phyloP scores from a whole-genome alignment of 2,888 invertebrate genomes.

The Tiliacea aurago region DNA sequence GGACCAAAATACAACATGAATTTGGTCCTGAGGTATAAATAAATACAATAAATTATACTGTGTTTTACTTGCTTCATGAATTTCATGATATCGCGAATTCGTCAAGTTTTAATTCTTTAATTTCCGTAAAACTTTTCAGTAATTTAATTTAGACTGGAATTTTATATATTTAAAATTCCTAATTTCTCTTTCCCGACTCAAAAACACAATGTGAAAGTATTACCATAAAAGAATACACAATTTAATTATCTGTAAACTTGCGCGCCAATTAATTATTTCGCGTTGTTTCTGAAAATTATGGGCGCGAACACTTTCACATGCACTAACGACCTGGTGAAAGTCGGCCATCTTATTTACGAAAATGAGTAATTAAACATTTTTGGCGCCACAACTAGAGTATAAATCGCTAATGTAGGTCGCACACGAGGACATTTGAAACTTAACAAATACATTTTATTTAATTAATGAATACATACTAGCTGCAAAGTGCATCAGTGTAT shows the following conservation, averaged over 20 bases:
- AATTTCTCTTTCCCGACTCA: conserved; percentile 38
- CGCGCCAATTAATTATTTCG: conserved; percentile 58
- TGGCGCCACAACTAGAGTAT: conserved; percentile 66
- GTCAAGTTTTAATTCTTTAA: conserved; percentile 17
- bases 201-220: conserved; percentile 51
- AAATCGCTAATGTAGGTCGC: conserved; percentile 64
- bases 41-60: neutral
- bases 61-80: conserved; percentile 12
- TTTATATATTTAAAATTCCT: neutral
- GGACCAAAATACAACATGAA: conserved; percentile 1
- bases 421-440: conserved; percentile 42
- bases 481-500: conserved; percentile 21
- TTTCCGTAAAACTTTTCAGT: conserved; percentile 28
- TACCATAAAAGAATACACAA: conserved; percentile 39
- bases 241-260: conserved; percentile 57
- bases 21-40: neutral
- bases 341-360: conserved; percentile 57
- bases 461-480: conserved; percentile 21
- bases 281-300: conserved; percentile 65
- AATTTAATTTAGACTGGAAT: conserved; percentile 15
- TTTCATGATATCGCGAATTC: conserved; percentile 10
- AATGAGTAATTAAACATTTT: conserved; percentile 62
- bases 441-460: conserved; percentile 44
- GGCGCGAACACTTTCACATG: conserved; percentile 64
- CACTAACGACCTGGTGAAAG: conserved; percentile 63